Evolutionary conservation across 2,797 vertebrate species (phyloP).

Genomic region (Trichosurus vulpecula): DNA sequence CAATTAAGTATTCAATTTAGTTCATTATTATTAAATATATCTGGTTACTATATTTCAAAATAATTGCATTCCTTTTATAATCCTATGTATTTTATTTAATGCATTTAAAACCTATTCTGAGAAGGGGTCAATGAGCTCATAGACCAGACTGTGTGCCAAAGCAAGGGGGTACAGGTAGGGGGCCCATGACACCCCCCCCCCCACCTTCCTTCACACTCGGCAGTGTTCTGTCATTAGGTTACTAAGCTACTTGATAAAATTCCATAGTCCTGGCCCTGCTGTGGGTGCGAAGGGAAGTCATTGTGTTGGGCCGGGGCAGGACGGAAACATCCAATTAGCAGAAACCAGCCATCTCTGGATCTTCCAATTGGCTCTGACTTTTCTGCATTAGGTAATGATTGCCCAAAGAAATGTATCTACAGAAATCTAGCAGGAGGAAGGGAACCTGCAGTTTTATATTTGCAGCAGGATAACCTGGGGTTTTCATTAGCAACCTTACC

Average conservation of each 20-base stretch:
- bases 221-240: constrained; percentile 13
- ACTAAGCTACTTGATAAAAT: constrained; percentile 14
- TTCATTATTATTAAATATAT: background rate
- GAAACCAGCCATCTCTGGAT: background rate
- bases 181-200: too few relatives aligned
- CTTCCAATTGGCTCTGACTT: background rate
- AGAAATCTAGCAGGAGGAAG: constrained; percentile 36
- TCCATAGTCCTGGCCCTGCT: too few relatives aligned
- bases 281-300: background rate
- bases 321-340: background rate
- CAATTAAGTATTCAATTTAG: background rate
- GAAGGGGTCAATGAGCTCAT: background rate
- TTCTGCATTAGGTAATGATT: constrained; percentile 36
- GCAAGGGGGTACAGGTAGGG: background rate
- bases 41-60: background rate
- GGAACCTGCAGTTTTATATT: constrained; percentile 28
- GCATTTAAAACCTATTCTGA: background rate
- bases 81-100: background rate
- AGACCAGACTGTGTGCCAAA: background rate
- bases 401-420: constrained; percentile 17
- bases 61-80: background rate
- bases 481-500: constrained; percentile 39
- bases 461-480: background rate
- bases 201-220: background rate
- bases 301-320: background rate